Conservation (phyloP, 2,113 vertebrate species). For the Antidorcas marsupialis region DNA sequence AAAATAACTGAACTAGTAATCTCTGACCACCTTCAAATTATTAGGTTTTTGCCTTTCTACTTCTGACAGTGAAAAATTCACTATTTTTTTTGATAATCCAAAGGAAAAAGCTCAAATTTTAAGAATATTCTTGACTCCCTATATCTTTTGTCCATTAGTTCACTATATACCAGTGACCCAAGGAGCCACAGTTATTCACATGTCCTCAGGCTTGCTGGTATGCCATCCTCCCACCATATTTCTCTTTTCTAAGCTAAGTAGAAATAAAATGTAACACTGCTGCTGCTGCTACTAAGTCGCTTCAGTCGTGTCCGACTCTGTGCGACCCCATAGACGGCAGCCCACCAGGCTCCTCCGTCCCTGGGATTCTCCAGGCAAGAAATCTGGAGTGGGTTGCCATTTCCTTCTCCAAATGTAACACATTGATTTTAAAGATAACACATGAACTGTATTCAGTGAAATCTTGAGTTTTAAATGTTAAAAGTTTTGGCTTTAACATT, state of each 20-base stretch:
- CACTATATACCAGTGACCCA: neutral
- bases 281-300: too few relatives aligned
- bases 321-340: too few relatives aligned
- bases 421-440: neutral
- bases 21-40: neutral
- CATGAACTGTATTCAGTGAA: neutral
- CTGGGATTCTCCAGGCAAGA: too few relatives aligned
- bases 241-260: neutral
- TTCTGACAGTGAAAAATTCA: neutral
- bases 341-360: too few relatives aligned
- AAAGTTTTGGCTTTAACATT: neutral
- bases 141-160: neutral
- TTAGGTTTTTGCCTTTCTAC: neutral
- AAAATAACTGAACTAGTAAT: neutral
- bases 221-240: neutral
- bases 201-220: too few relatives aligned
- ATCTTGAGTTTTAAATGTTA: neutral
- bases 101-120: neutral
- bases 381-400: too few relatives aligned
- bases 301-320: too few relatives aligned
- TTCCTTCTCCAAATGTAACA: neutral
- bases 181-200: neutral
- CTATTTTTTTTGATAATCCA: neutral
- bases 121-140: neutral
- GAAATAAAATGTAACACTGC: neutral